phyloP scores from a whole-genome alignment of 2,797 vertebrate species.

The Mormyrops boulengeri region DNA sequence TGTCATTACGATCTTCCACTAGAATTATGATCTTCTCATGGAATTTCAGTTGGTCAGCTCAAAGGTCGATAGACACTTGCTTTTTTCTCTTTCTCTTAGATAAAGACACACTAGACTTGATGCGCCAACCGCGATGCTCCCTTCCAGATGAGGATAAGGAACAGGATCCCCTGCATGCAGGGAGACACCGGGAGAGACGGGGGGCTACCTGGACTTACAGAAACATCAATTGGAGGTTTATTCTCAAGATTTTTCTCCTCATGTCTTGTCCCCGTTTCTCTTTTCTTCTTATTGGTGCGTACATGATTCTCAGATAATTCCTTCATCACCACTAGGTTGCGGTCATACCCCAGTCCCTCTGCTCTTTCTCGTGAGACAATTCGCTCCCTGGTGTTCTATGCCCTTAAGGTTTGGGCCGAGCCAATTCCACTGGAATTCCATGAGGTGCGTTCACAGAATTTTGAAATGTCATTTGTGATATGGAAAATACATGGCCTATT shows the following conservation, averaged over 20 bases:
- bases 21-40: not conserved
- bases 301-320: not conserved
- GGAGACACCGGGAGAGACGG: constrained; percentile 28
- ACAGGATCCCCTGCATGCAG: constrained; percentile 5
- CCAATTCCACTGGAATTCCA: constrained; percentile 59
- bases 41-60: not conserved
- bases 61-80: not conserved
- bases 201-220: constrained; percentile 49
- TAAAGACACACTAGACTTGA: constrained; percentile 54
- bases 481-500: not conserved
- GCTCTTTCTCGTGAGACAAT: constrained; percentile 55
- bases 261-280: not conserved
- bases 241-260: not conserved
- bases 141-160: constrained; percentile 53
- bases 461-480: not conserved
- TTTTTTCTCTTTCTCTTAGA: constrained; percentile 40
- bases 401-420: constrained; percentile 62
- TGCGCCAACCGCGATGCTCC: constrained; percentile 61
- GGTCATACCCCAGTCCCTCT: constrained; percentile 52
- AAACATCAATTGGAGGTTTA: constrained; percentile 68
- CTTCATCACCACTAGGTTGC: constrained; percentile 43
- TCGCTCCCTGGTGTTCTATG: constrained; percentile 61
- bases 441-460: constrained; percentile 44
- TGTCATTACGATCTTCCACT: not conserved
- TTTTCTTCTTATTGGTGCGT: not conserved